Base-by-base conservation (phyloP, 92 coral and sea anemone genomes). In the Phenganax stokvisi region DNA sequence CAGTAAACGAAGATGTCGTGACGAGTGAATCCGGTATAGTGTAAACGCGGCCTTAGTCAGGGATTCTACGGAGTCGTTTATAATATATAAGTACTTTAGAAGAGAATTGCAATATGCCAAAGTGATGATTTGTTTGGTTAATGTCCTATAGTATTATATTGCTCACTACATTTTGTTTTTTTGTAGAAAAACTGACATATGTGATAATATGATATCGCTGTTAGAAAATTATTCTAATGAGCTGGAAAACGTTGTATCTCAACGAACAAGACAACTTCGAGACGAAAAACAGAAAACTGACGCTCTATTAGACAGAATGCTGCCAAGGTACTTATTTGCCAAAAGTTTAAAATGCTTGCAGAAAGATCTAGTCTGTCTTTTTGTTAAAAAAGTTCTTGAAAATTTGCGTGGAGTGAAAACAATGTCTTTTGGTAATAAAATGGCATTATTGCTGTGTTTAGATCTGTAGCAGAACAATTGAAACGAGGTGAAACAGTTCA, bases 231-330 rank as follows among this genome's bases (percentile, higher is more conserved):
- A 93, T 76, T 93, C 97, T 1, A 79, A 85, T 47, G 82, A 93
- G 64, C 77, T 93, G 31, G 97, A 93, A 77, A 76, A 91, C 51
- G 90, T 93, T 17, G 97, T 93, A 10, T 88, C 85, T 37, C 87
- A 86, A 66, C 79, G 97, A 75, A 93, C 97, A 10, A 94, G 87
- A 54, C 96, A 93, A 83, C 91, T 94, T 89, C 72, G 90, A 55
- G 96, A 93, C 51, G 97, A 93, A 61, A 91, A 93, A 84, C 91
- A 93, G 64, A 91, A 90, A 68, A 93, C 97, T 2, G 97, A 93
- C 25, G 90, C 89, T 31, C 87, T 93, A 28, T 84, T 93, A 0
- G 96, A 89, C 84, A 91, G 89, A 59, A 93, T 93, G 97, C 87
- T 93, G 63, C 97, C 97, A 55, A 90, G 90, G 97, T 93, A 93